Base-by-base conservation (phyloP, 37 sponge, comb jelly and placozoan species). In the Mnemiopsis leidyi region DNA sequence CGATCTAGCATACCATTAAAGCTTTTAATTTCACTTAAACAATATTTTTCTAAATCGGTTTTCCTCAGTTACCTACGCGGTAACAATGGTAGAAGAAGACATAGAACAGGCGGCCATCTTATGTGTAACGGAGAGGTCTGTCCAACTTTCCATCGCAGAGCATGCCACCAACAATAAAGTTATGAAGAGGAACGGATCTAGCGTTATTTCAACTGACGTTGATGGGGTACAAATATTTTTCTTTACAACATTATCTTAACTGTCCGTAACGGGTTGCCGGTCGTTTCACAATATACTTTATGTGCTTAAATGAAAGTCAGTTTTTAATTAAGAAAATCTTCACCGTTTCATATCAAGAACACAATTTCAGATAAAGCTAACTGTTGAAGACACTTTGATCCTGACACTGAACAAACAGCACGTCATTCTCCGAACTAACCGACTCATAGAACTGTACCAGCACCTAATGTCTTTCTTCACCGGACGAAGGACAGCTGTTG, bases 321-420 rank as follows among this genome's bases (percentile, higher is more conserved):
- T n/a, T n/a, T n/a, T n/a, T n/a, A n/a, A n/a, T n/a, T n/a, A n/a
- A n/a, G n/a, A n/a, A n/a, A n/a, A n/a, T n/a, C n/a, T n/a, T n/a
- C n/a, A n/a, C n/a, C n/a, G n/a, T n/a, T n/a, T n/a, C n/a, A n/a
- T n/a, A n/a, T n/a, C n/a, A n/a, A n/a, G n/a, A n/a, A n/a, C n/a
- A n/a, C n/a, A n/a, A n/a, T n/a, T n/a, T 38, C 90, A 85, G 90
- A 37, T 85, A 26, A 40, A 40, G n/a, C 90, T 85, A 28, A 40
- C 90, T 18, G 90, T 85, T 40, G 90, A 85, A 85, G 90, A 85
- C 48, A 23, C 24, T 28, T 5, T 85, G 23, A 23, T n/a, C 26
- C 25, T 85, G 24, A 40, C 33, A 61, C 61, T 85, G 0, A 39
- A 38, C 61, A 13, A 40, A 5, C 21, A 40, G 30, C 9, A n/a